Evolutionary conservation across 2,113 vertebrate species (phyloP), one percentile per base, ranked within the genome.

Genomic region (Porphyrio hochstetteri): DNA sequence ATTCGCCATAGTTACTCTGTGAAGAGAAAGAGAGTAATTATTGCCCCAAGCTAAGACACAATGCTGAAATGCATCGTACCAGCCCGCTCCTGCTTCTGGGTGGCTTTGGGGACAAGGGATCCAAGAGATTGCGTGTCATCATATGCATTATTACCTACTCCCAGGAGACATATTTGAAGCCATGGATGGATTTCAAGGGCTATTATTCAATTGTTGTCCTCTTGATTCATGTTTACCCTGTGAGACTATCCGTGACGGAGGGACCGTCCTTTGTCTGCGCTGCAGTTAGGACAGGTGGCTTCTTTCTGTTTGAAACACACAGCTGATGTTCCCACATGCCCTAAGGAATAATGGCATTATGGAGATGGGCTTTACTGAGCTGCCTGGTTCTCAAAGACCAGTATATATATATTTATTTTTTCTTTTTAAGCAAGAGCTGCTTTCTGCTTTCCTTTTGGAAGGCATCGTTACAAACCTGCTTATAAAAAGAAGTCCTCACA

Each of bases 311-410:
- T 84, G 72, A 93, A 93, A 88, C 56, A 56, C 31, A 25, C 68
- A 95, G 94, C 71, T 94, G 87, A 93, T 86, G 27, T 77, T 90
- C 46, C 71, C 67, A 61, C 38, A 72, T 71, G 25, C 82, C 77
- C 82, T 36, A 53, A 84, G 93, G 90, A 91, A 86, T 75, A 92
- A 90, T 23, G 56, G 9, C 64, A 44, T 93, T 93, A 71, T 95
- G 80, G 90, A 92, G 65, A 95, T 61, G 13, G 69, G 57, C 79
- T 96, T 88, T 83, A 86, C 35, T 40, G 79, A 95, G 92, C 67
- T 93, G 48, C 33, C 52, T 60, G 36, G 44, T 90, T 91, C 56
- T 76, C 84, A 80, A 56, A 88, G 50, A 16, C 40, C 0, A 7
- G 5, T 60, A 19, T 18, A 6, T 60, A 16, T 18, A 29, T 53